Base-by-base conservation (phyloP, 2,797 vertebrate species). In the Ctenopoma kingsleyae region DNA sequence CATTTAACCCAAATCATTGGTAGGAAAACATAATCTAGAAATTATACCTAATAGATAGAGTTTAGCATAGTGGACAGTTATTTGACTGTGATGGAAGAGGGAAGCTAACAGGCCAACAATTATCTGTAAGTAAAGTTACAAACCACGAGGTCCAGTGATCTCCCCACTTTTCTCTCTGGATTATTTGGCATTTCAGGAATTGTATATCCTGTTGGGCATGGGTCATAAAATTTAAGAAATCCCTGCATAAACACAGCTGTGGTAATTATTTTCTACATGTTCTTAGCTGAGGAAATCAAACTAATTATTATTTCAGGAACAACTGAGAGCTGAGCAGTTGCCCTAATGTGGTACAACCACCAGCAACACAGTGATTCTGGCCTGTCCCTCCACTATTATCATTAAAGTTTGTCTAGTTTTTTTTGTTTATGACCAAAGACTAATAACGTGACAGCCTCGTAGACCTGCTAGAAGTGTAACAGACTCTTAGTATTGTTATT, bases 171-270 rank as follows among this genome's bases (percentile, higher is more conserved):
- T 51, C 82, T 83, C 50, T 2, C 4, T 50, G 55, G 59, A 67
- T 48, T 68, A 20, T 55, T 67, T 54, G 27, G 44, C 70, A 48
- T 60, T 75, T 71, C 19, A 44, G 8, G 56, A 68, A 64, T n/a
- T 62, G 71, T 51, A 82, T 58, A 40, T 44, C 43, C 58, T 75
- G 44, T 60, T 11, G 5, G 56, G 64, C 66, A 84, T 46, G 43
- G 40, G 8, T 74, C 71, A 71, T 71, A 65, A 75, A 72, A 67
- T 47, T 0, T 36, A 59, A 74, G 56, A 83, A 77, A 76, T 73
- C 61, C 58, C 46, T 71, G 36, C 15, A 40, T 32, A 66, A 79
- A 65, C 41, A 57, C 71, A 61, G 77, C 76, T 76, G 49, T 49
- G 65, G 60, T 72, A 57, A 74, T 16, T 59, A 7, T 2, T 30